phyloP scores from a whole-genome alignment of 1,140 invertebrate genomes.

The Venturia canescens region DNA sequence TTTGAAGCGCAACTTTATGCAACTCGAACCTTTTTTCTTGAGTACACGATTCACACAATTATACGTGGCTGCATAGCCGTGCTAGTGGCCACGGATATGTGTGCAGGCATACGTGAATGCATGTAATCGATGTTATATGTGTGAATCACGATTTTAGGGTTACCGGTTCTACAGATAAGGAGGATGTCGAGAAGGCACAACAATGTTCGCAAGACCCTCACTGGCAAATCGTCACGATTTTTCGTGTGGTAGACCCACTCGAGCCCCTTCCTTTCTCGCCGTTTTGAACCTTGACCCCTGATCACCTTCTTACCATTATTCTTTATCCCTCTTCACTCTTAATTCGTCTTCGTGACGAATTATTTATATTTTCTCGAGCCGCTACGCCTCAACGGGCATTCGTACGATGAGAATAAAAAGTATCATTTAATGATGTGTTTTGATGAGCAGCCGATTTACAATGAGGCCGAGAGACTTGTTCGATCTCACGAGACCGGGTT shows the following conservation, averaged over 20 bases:
- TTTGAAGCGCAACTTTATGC: background rate
- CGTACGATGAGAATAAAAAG: too few species aligned
- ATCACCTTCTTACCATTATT: constrained; percentile 22
- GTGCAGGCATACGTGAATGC: background rate
- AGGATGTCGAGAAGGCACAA: constrained; percentile 16
- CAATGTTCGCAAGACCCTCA: constrained; percentile 36
- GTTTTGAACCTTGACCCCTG: constrained; percentile 20
- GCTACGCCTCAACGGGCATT: too few species aligned
- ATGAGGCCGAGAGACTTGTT: too few species aligned
- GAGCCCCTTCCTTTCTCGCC: background rate
- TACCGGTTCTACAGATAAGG: constrained; percentile 15
- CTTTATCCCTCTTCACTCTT: background rate
- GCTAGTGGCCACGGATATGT: background rate
- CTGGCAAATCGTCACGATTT: constrained; percentile 42
- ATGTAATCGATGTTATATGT: constrained; percentile 4
- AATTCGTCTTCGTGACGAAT: background rate
- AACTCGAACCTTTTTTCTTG: background rate
- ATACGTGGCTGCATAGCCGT: background rate
- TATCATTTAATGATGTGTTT: too few species aligned
- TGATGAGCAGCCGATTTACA: too few species aligned
- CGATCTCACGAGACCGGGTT: too few species aligned
- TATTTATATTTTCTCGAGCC: background rate
- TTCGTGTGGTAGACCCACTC: constrained; percentile 31
- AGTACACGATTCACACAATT: background rate
- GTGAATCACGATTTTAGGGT: constrained; percentile 47